Percentiles rank a stretch among this genome's conserved stretches.
phyloP scores from a whole-genome alignment of 1,140 invertebrate species.

The Drosophila burlai region DNA sequence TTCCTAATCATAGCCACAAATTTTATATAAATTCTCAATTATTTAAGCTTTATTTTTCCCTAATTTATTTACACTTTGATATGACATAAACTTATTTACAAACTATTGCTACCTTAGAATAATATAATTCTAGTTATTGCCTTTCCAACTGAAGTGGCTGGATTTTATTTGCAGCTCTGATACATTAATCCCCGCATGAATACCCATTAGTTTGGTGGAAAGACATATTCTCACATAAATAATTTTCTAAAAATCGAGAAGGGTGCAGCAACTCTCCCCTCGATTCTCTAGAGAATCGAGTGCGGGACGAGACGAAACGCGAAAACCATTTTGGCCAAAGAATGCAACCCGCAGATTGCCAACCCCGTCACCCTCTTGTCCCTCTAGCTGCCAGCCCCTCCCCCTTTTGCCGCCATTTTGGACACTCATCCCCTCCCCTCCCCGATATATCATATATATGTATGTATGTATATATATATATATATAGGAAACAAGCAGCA shows the following conservation, averaged over 20 bases:
- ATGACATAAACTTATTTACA: background rate
- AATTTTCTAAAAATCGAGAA: background rate
- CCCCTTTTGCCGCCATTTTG: constrained; percentile 39
- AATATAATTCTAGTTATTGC: background rate
- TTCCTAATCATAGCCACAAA: background rate
- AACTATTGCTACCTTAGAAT: too few relatives aligned
- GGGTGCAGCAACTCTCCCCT: constrained; percentile 1
- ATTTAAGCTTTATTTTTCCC: background rate
- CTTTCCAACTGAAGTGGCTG: background rate
- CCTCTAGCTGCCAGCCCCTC: constrained; percentile 3
- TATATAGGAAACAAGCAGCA: background rate
- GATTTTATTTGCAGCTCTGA: background rate
- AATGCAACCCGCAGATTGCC: constrained; percentile 72
- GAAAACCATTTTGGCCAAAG: constrained; percentile 74
- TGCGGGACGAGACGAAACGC: constrained; percentile 27
- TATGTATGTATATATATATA: background rate
- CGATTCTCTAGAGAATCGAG: constrained; percentile 26
- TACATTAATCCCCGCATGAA: background rate
- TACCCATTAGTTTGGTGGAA: background rate
- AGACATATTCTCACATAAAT: constrained; percentile 10
- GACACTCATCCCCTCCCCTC: background rate
- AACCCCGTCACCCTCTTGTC: constrained; percentile 13
- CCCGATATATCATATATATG: background rate
- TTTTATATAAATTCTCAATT: background rate
- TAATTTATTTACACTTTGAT: background rate